Evolutionary conservation across 2,797 vertebrate genomes (phyloP).

Genomic region (Dendrocincla tyrannina): DNA sequence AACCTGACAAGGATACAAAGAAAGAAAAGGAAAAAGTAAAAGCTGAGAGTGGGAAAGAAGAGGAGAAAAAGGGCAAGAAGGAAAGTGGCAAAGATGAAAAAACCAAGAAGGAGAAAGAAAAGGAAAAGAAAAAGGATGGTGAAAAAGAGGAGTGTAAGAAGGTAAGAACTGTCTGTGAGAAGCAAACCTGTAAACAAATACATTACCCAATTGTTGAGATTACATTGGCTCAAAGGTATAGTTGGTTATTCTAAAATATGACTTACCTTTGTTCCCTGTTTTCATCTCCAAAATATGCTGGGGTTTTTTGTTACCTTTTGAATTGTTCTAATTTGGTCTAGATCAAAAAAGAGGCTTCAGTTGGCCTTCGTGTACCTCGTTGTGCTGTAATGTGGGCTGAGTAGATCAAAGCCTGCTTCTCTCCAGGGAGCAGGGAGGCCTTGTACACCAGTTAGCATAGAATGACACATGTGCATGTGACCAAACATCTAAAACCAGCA

Average conservation of each 20-base stretch:
- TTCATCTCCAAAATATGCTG: background rate
- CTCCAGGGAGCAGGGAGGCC: background rate
- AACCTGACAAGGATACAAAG: conserved; percentile 91
- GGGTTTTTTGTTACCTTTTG: background rate
- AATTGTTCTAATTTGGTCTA: background rate
- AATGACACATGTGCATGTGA: accelerated
- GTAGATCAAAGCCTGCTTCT: background rate
- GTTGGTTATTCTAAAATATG: background rate
- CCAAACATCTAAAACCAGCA: background rate
- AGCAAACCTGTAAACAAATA: background rate
- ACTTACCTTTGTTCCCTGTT: background rate
- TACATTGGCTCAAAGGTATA: background rate
- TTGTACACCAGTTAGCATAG: background rate
- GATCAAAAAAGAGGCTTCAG: background rate
- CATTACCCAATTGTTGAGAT: background rate
- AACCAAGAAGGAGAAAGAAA: conserved; percentile 86
- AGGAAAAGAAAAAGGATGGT: conserved; percentile 89
- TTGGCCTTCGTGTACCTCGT: background rate
- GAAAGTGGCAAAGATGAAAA: conserved; percentile 85
- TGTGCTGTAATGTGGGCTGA: background rate
- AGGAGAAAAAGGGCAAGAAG: conserved; percentile 84
- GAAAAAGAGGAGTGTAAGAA: conserved; percentile 90
- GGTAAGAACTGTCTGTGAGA: conserved; percentile 70
- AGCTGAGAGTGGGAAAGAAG: conserved; percentile 81
- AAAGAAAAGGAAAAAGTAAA: conserved; percentile 86